Percentiles rank a stretch among this genome's conserved stretches.
phyloP scores from a whole-genome alignment of 2,797 vertebrate species.

The Pithecia hirsuta region DNA sequence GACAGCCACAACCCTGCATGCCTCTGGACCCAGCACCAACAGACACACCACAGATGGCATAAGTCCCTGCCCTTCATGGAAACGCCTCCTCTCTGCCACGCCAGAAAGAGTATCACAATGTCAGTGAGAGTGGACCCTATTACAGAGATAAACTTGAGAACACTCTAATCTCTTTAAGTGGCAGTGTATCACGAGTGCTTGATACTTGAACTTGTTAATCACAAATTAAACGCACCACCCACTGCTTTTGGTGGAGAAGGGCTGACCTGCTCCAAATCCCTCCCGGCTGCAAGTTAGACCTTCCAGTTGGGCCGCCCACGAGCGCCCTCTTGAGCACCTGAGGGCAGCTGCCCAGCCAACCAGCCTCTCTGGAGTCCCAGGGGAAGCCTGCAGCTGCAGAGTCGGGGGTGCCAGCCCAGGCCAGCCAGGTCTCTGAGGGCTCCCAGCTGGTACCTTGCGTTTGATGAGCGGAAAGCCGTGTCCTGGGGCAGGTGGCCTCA shows the following conservation, averaged over 20 bases:
- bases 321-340: neutral
- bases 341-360: neutral
- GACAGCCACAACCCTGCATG: neutral
- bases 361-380: neutral
- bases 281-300: neutral
- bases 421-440: too few species aligned
- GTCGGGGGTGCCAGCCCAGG: neutral
- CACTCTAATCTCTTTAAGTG: neutral
- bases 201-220: neutral
- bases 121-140: neutral
- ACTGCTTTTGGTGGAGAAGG: neutral
- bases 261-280: neutral
- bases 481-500: constrained; percentile 91
- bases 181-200: neutral
- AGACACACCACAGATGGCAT: neutral
- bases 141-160: neutral
- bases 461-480: constrained; percentile 95
- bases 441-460: constrained; percentile 89
- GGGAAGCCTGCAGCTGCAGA: neutral
- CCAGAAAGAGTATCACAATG: neutral
- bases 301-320: neutral
- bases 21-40: rapidly evolving
- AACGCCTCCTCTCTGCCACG: neutral
- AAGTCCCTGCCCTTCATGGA: neutral
- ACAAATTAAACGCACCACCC: neutral